phyloP scores from a whole-genome alignment of 2,888 invertebrate species.

The Augochlorella aurata region DNA sequence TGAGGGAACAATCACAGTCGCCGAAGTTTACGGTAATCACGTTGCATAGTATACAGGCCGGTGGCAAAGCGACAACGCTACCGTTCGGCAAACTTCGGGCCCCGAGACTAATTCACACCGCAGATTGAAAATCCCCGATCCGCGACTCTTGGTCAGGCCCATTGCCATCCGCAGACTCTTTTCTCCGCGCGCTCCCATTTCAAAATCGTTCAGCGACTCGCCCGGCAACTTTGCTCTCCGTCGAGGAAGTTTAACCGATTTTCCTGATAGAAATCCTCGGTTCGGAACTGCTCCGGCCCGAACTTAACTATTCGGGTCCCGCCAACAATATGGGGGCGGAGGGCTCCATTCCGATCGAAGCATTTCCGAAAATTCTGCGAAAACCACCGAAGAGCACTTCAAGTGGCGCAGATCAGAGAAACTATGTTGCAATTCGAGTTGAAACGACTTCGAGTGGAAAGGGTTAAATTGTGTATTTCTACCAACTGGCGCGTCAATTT shows the following conservation, averaged over 20 bases:
- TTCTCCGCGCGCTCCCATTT: neutral
- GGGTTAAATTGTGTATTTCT: too few relatives aligned
- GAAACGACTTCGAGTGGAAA: too few relatives aligned
- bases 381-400: neutral
- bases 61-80: conserved; percentile 50
- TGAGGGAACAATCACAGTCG: conserved; percentile 69
- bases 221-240: neutral
- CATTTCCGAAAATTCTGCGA: neutral
- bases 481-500: too few relatives aligned
- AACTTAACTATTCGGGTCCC: conserved; percentile 1
- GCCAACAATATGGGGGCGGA: neutral
- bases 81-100: conserved; percentile 49
- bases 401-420: too few relatives aligned
- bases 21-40: conserved; percentile 70
- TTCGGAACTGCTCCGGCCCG: neutral
- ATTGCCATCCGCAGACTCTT: conserved; percentile 13
- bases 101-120: conserved; percentile 44
- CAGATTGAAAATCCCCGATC: conserved; percentile 53
- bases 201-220: conserved; percentile 8
- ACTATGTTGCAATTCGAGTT: too few relatives aligned
- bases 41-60: conserved; percentile 70
- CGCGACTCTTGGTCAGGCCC: neutral
- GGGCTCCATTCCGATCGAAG: neutral
- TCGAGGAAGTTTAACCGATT: conserved; percentile 8
- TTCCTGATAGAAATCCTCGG: conserved; percentile 10